Evolutionary conservation across 1,140 invertebrate species (phyloP).

Genomic region (Frieseomelitta varia): DNA sequence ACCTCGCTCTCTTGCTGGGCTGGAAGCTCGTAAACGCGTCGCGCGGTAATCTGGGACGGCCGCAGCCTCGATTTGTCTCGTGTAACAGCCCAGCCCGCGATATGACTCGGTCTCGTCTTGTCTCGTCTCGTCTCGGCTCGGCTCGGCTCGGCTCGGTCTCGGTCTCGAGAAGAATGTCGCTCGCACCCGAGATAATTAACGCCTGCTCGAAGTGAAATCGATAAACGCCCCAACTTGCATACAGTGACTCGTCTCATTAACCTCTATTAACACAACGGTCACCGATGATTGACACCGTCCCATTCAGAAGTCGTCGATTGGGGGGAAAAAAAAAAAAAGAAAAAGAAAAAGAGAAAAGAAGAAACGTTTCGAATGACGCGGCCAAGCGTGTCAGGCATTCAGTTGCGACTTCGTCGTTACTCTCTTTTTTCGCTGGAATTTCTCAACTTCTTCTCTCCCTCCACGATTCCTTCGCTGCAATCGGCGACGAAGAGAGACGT

Average conservation of each 20-base stretch:
- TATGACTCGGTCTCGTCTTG: neutral
- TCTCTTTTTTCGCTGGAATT: too few species aligned
- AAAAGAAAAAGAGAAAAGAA: too few species aligned
- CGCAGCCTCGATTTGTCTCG: conserved; percentile 17
- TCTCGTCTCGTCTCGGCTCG: neutral
- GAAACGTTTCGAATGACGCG: too few species aligned
- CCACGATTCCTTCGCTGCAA: too few species aligned
- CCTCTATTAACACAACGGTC: neutral
- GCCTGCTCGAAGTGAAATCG: neutral
- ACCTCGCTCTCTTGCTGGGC: too few species aligned
- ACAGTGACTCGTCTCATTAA: neutral
- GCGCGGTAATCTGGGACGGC: conserved; percentile 1
- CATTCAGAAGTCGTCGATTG: neutral
- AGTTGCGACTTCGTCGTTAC: too few species aligned
- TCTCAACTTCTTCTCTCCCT: too few species aligned
- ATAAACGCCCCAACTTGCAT: neutral
- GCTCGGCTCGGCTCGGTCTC: neutral
- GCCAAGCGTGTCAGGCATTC: too few species aligned
- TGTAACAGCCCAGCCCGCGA: neutral
- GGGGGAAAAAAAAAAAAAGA: too few species aligned
- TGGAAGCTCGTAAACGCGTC: neutral
- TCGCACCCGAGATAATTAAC: conserved; percentile 1
- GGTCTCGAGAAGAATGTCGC: neutral
- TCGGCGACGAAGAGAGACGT: too few species aligned
- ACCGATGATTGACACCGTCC: neutral